A percentile compares a stretch with the other conserved stretches of the same genome.
phyloP scores from a whole-genome alignment of 1,140 invertebrate genomes.

The Harlomillsia oculata region DNA sequence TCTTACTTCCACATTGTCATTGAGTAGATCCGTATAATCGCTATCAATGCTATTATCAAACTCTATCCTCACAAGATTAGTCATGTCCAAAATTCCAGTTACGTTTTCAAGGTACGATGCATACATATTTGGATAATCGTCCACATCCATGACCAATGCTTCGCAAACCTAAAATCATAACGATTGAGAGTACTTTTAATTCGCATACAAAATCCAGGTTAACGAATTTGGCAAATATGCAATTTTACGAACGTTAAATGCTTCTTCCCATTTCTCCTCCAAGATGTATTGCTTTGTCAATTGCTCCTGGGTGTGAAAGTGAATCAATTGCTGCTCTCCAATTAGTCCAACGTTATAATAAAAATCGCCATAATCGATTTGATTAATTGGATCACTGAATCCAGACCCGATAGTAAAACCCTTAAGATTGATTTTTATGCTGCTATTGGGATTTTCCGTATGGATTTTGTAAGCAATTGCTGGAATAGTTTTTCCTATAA shows the following conservation, averaged over 20 bases:
- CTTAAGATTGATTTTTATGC: conserved; percentile 20
- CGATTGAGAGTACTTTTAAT: neutral
- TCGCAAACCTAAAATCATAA: conserved; percentile 15
- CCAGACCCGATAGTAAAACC: conserved; percentile 22
- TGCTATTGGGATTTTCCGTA: conserved; percentile 45
- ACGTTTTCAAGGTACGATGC: conserved; percentile 18
- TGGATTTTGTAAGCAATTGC: conserved; percentile 66
- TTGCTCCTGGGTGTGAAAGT: conserved; percentile 5
- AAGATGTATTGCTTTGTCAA: neutral
- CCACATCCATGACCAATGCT: conserved; percentile 18
- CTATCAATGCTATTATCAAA: too few species aligned
- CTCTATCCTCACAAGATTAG: too few species aligned
- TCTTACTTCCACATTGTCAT: too few species aligned
- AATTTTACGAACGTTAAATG: conserved; percentile 4
- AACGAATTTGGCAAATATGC: neutral
- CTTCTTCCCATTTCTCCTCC: conserved; percentile 1
- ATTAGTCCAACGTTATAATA: conserved; percentile 32
- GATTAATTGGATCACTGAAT: conserved; percentile 24
- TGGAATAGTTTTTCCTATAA: conserved; percentile 56
- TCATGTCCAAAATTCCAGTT: conserved; percentile 16
- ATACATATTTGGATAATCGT: neutral
- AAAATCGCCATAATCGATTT: conserved; percentile 24
- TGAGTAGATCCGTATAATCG: too few species aligned
- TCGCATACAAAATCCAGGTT: too few species aligned
- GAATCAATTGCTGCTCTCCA: conserved; percentile 33